Evolutionary conservation across 1,140 invertebrate species (phyloP).

Genomic region (Caenorhabditis remanei): DNA sequence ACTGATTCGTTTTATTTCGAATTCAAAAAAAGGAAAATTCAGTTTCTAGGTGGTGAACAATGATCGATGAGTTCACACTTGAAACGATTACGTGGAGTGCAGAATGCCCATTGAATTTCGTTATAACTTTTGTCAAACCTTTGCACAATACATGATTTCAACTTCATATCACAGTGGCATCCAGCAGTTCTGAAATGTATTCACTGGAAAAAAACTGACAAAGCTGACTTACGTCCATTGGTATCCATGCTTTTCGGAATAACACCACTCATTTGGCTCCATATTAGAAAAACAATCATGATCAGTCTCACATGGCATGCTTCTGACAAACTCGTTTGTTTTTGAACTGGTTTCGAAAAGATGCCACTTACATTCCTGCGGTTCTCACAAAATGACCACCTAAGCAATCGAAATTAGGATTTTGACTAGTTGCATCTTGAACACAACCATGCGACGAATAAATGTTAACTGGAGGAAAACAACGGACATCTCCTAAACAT

Average conservation of each 20-base stretch:
- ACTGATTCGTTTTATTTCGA: too few species aligned
- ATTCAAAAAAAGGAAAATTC: neutral
- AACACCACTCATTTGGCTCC: constrained; percentile 47
- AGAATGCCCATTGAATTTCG: constrained; percentile 31
- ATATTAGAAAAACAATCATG: neutral
- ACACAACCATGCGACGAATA: neutral
- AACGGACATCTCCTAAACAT: neutral
- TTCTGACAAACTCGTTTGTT: neutral
- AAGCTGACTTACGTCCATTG: constrained; percentile 4
- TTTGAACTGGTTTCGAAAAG: neutral
- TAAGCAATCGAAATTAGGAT: constrained; percentile 8
- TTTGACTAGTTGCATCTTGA: neutral
- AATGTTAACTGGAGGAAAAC: neutral
- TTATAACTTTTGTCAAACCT: constrained; percentile 26
- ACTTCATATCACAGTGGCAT: constrained; percentile 26
- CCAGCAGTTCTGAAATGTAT: constrained; percentile 7
- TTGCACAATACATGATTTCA: constrained; percentile 27
- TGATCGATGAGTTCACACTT: neutral
- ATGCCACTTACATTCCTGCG: constrained; percentile 18
- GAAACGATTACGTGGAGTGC: constrained; percentile 16
- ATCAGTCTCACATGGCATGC: neutral
- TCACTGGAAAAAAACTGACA: neutral
- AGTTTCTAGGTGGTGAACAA: constrained; percentile 16
- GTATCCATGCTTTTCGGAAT: constrained; percentile 13
- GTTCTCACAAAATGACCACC: constrained; percentile 46